Percentiles rank a stretch among this genome's conserved stretches.
These are phyloP conservation scores for Pristionchus exspectatus DNA, from an alignment of 2,888 invertebrate genomes.

Conservation along the genomic window DNA sequence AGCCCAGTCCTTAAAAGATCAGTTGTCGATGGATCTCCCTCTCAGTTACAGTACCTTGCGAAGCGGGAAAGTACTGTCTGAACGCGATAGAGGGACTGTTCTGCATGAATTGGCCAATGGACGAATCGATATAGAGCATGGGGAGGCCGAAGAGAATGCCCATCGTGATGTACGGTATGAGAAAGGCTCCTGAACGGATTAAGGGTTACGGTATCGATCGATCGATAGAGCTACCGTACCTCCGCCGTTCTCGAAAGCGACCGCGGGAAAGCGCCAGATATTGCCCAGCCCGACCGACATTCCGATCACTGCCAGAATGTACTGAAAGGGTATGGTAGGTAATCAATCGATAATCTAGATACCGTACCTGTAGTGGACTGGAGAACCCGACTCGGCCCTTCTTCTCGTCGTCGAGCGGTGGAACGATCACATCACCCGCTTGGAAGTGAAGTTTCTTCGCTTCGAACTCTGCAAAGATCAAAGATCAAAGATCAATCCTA, in stretches of 20 bases:
- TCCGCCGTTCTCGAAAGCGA: conserved; percentile 74
- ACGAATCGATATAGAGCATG: conserved; percentile 56
- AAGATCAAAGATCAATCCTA: neutral
- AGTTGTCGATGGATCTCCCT: neutral
- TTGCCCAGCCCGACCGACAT: conserved; percentile 66
- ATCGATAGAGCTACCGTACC: conserved; percentile 55
- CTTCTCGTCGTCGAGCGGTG: neutral
- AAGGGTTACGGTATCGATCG: neutral
- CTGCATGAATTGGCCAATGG: conserved; percentile 54
- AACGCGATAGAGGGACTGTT: conserved; percentile 50
- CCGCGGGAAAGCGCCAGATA: conserved; percentile 73
- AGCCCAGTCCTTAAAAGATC: conserved; percentile 85
- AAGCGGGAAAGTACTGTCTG: conserved; percentile 35
- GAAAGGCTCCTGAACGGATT: conserved; percentile 58
- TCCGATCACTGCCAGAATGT: conserved; percentile 59
- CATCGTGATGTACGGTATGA: conserved; percentile 55
- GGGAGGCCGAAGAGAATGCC: conserved; percentile 55
- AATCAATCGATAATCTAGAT: neutral
- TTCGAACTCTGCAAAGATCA: conserved; percentile 17
- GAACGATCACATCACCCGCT: neutral
- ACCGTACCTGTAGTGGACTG: neutral
- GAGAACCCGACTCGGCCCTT: neutral
- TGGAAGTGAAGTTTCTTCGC: neutral
- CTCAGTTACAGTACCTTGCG: conserved; percentile 40
- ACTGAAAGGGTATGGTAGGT: conserved; percentile 47